Conservation (phyloP, 2,113 vertebrate species). For the Spea multiplicata region DNA sequence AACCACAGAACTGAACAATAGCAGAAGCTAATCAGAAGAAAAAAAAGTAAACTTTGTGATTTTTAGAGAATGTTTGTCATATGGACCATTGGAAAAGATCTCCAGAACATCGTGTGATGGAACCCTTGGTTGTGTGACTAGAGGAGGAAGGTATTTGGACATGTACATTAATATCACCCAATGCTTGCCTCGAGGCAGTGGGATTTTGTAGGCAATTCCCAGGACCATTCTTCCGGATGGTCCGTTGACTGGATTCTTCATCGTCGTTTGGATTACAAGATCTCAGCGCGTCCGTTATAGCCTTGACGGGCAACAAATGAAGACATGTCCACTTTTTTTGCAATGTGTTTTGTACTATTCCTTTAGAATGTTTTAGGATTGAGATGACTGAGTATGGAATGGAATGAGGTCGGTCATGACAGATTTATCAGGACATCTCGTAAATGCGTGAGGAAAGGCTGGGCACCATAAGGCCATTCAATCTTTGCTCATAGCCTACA, state of each 20-base stretch:
- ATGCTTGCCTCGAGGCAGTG: background rate
- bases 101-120: constrained; percentile 9
- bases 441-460: constrained; percentile 11
- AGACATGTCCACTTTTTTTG: constrained; percentile 42
- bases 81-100: constrained; percentile 8
- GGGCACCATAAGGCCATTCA: background rate
- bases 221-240: background rate
- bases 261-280: background rate
- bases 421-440: background rate
- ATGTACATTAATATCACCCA: background rate
- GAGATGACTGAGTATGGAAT: constrained; percentile 19
- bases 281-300: constrained; percentile 13
- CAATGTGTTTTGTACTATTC: constrained; percentile 43
- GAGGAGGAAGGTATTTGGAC: constrained; percentile 8
- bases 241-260: constrained; percentile 10
- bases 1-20: constrained; percentile 72
- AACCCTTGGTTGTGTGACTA: background rate
- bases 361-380: constrained; percentile 30
- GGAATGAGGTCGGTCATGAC: background rate
- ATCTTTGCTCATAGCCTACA: constrained; percentile 6
- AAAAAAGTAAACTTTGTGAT: constrained; percentile 50
- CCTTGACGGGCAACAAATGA: constrained; percentile 1
- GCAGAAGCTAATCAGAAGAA: constrained; percentile 60
- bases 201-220: too few species aligned
- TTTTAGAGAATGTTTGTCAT: constrained; percentile 14